A percentile compares a stretch with the other conserved stretches of the same genome.
phyloP scores from a whole-genome alignment of 2,113 vertebrate genomes.

The Trachemys scripta region DNA sequence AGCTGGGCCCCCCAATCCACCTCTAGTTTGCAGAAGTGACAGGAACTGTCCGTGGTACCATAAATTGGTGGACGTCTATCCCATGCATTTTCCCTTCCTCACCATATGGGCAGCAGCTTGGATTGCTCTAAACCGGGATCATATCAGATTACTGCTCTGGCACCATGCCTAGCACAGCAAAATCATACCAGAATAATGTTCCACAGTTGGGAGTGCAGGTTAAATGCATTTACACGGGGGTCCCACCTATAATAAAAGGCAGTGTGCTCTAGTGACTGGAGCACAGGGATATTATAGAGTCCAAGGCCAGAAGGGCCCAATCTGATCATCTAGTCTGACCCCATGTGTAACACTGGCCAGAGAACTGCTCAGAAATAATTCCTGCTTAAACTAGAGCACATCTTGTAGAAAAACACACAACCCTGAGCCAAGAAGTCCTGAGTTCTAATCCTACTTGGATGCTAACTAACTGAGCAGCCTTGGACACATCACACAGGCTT shows the following conservation, averaged over 20 bases:
- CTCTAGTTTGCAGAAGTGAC: not conserved
- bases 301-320: not conserved
- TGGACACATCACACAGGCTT: not conserved
- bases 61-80: not conserved
- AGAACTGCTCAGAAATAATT: not conserved
- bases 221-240: not conserved
- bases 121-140: not conserved
- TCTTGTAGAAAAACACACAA: not conserved
- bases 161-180: not conserved
- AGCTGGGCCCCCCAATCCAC: not conserved
- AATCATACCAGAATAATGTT: not conserved
- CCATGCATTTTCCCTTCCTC: not conserved
- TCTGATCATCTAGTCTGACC: not conserved
- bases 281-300: not conserved
- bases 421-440: not conserved
- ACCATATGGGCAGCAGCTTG: not conserved
- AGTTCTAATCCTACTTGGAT: not conserved
- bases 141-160: not conserved
- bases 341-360: not conserved
- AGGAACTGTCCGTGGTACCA: not conserved
- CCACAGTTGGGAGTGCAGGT: not conserved
- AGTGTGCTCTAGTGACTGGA: too few species aligned
- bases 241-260: not conserved
- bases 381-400: not conserved
- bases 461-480: not conserved